Evolutionary conservation across 2,888 invertebrate species (phyloP).

Genomic region (Ligdia adustata): DNA sequence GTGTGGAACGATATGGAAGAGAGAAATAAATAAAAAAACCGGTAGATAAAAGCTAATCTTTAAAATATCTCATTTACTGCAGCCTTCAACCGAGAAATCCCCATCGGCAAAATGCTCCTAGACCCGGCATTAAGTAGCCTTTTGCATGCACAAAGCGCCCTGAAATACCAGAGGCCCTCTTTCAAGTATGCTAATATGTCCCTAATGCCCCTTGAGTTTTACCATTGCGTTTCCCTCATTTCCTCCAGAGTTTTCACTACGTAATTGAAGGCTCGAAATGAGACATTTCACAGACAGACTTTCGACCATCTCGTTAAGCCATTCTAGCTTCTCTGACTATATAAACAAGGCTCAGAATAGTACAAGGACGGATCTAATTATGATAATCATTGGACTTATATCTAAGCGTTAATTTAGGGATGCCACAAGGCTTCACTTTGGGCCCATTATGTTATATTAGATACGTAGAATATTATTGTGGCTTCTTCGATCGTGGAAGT

Average conservation of each 20-base stretch:
- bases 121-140: not conserved
- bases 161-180: conserved; percentile 6
- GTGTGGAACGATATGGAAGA: too few relatives aligned
- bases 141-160: conserved; percentile 4
- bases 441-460: conserved; percentile 23
- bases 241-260: conserved; percentile 26
- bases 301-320: conserved; percentile 10
- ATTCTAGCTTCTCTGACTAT: conserved; percentile 2
- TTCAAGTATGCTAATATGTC: conserved; percentile 22
- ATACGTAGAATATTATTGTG: conserved; percentile 13
- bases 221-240: conserved; percentile 25
- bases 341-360: conserved; percentile 3
- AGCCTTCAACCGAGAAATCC: not conserved
- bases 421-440: conserved; percentile 19
- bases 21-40: too few relatives aligned
- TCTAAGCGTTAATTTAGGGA: conserved; percentile 23
- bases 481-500: conserved; percentile 14
- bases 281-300: conserved; percentile 20
- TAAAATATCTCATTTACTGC: too few relatives aligned
- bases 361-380: conserved; percentile 15
- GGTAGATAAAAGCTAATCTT: too few relatives aligned
- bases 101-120: not conserved
- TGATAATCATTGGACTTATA: conserved; percentile 23
- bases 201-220: conserved; percentile 13
- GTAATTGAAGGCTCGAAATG: conserved; percentile 29